Conservation (phyloP, 2,797 vertebrate genomes). For the Scyliorhinus canicula region DNA sequence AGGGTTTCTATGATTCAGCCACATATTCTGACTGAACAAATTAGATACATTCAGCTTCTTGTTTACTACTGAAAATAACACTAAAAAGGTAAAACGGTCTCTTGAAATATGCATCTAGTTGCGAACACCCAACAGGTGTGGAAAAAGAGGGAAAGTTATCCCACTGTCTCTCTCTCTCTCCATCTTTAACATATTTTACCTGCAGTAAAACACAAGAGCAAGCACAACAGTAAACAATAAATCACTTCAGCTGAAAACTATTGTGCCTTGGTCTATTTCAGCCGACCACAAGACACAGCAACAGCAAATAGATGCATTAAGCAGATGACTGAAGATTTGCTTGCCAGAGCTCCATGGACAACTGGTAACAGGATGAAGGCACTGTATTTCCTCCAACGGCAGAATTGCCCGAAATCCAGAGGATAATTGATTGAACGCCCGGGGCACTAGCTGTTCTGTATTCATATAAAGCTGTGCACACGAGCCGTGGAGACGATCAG, state of each 20-base stretch:
- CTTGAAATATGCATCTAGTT: too few species aligned
- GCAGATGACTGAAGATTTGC: neutral
- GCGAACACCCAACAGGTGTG: too few species aligned
- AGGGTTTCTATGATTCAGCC: too few species aligned
- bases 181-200: too few species aligned
- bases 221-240: neutral
- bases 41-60: too few species aligned
- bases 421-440: neutral
- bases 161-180: too few species aligned
- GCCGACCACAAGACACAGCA: neutral
- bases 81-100: too few species aligned
- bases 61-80: too few species aligned
- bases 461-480: neutral
- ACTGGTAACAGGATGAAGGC: neutral
- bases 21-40: too few species aligned
- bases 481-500: neutral
- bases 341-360: neutral
- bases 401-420: neutral
- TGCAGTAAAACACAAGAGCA: too few species aligned
- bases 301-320: neutral
- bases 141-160: too few species aligned
- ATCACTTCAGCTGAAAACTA: neutral
- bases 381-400: neutral
- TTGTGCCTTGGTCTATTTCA: neutral
- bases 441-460: neutral